Base-by-base conservation (phyloP, 2,888 invertebrate species). In the Diplolepis rosae region DNA sequence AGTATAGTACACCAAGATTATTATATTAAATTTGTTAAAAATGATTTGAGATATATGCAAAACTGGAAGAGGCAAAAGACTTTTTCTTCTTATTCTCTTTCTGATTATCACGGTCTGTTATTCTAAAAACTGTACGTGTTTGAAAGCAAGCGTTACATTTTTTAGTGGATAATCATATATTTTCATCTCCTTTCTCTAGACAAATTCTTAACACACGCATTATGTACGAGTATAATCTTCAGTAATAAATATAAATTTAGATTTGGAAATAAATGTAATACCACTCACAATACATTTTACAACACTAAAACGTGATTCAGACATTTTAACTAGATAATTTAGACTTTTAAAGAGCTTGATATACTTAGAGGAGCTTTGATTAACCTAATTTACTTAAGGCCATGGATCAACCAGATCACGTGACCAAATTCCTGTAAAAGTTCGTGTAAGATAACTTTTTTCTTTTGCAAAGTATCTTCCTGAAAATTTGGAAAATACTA, bases 271-370 rank as follows among this genome's bases (percentile, higher is more conserved):
- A 15, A 18, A 45, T 45, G 9, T 45, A 22, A 48, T 32, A 18
- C 9, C 18, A 54, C 18, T 30, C 18, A 32, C 54, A 32, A 18
- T 54, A 54, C 54, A 54, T 39, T 61, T 39, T 39, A 52, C 9
- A 28, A 24, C 24, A 27, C 39, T 39, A n/a, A n/a, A n/a, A n/a
- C n/a, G n/a, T n/a, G n/a, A n/a, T n/a, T n/a, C 61, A 39, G 18
- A 42, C 39, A 61, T 61, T 61, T 52, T 28, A 52, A 52, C 7
- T 15, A 13, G 52, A 52, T 28, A n/a, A 52, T 27, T 52, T 6
- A 52, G 28, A 30, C 15, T n/a, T 52, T 30, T 28, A 52, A 52
- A 28, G 13, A 22, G 22, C 13, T 24, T 2, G 24, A 24, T 35
- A 35, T 13, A 35, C 13, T n/a, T n/a, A n/a, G n/a, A n/a, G n/a